phyloP scores from a whole-genome alignment of 2,113 vertebrate species.

The Cololabis saira region DNA sequence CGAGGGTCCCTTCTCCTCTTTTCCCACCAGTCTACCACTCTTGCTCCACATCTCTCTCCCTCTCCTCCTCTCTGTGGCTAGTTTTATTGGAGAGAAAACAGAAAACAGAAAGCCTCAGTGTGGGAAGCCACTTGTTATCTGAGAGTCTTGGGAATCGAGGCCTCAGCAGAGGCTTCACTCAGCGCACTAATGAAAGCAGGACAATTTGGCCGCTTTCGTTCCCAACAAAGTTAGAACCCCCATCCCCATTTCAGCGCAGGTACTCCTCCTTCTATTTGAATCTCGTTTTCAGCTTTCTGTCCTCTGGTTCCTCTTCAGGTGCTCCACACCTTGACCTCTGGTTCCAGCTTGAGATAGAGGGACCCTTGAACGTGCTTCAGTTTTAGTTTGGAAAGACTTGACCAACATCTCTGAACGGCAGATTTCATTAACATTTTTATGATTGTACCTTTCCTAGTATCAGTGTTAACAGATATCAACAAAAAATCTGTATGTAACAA shows the following conservation, averaged over 20 bases:
- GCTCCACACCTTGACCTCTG: slow-evolving; percentile 34
- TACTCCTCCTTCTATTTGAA: slow-evolving; percentile 54
- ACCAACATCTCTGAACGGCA: slow-evolving; percentile 5
- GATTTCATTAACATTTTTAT: slow-evolving; percentile 7
- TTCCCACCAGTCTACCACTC: slow-evolving; percentile 76
- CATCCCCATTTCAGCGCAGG: slow-evolving; percentile 66
- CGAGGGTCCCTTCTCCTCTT: slow-evolving; percentile 79
- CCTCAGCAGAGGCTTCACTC: slow-evolving; percentile 84
- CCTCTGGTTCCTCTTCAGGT: slow-evolving; percentile 11
- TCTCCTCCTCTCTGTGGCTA: slow-evolving; percentile 49
- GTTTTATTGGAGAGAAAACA: slow-evolving; percentile 84
- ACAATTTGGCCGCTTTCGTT: slow-evolving; percentile 84
- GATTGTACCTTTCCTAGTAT: too few relatives aligned
- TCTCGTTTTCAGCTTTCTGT: slow-evolving; percentile 41
- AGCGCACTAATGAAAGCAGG: slow-evolving; percentile 85
- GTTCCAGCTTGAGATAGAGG: slow-evolving; percentile 19
- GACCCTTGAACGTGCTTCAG: slow-evolving; percentile 16
- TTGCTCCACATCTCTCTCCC: slow-evolving; percentile 42
- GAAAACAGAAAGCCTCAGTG: slow-evolving; percentile 86
- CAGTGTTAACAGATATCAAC: too few relatives aligned
- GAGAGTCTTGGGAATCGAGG: slow-evolving; percentile 88
- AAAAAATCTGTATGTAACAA: too few relatives aligned
- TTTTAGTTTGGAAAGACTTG: slow-evolving; percentile 22
- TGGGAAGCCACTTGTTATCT: slow-evolving; percentile 87
- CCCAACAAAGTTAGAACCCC: slow-evolving; percentile 80